Conservation (phyloP, 64 coral and sea anemone genomes). For the Montipora efflorescens region DNA sequence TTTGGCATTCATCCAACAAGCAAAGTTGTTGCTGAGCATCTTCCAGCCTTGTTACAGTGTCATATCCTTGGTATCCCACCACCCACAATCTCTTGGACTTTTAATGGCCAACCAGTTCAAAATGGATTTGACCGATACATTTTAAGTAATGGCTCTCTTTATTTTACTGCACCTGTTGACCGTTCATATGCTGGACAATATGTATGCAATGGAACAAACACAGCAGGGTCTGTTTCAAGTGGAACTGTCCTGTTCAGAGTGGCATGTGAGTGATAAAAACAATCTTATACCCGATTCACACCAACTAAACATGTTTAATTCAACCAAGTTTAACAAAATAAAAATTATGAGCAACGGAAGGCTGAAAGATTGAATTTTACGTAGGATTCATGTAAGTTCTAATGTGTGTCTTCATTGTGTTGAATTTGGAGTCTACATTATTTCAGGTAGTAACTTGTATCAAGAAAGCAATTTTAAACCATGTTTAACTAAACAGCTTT, state of each 20-base stretch:
- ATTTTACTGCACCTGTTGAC: slow-evolving; percentile 64
- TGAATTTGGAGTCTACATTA: too few species aligned
- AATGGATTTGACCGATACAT: slow-evolving; percentile 64
- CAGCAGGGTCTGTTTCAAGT: slow-evolving; percentile 70
- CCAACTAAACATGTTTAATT: too few species aligned
- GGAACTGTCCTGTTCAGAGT: slow-evolving; percentile 78
- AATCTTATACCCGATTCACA: too few species aligned
- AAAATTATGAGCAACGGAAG: too few species aligned
- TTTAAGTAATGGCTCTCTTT: slow-evolving; percentile 86
- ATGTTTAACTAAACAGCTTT: too few species aligned
- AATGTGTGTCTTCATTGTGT: too few species aligned
- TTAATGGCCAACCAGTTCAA: slow-evolving; percentile 46
- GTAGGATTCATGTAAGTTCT: too few species aligned
- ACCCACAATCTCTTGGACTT: slow-evolving; percentile 82
- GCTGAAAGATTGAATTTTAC: too few species aligned
- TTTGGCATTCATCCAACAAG: slow-evolving; percentile 86
- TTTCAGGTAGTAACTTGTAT: too few species aligned
- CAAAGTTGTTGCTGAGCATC: slow-evolving; percentile 60
- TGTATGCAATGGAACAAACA: slow-evolving; percentile 78
- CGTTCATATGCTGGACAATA: slow-evolving; percentile 82
- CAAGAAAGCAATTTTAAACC: too few species aligned
- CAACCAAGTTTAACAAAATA: too few species aligned
- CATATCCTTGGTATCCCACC: slow-evolving; percentile 80
- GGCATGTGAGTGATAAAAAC: slow-evolving; percentile 80
- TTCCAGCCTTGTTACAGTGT: slow-evolving; percentile 75